These are phyloP conservation scores for Phalacrocorax pelagicus DNA, from an alignment of 2,113 vertebrate species.

Conservation along the genomic window DNA sequence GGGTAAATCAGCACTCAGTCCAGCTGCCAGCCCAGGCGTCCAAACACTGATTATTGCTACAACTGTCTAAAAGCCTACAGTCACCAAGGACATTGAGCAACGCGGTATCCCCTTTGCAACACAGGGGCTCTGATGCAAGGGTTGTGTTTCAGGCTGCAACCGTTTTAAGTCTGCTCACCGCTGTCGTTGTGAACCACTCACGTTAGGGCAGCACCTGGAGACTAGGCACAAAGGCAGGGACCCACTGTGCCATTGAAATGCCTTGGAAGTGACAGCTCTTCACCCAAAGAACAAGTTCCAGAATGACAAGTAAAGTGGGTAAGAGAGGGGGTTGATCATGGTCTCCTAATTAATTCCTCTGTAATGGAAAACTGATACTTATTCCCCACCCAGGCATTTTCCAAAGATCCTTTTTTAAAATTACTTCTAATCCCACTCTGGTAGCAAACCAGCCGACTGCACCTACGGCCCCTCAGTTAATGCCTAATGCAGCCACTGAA, in stretches of 20 bases:
- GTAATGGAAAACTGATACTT: background rate
- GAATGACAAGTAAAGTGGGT: background rate
- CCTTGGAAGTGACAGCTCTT: background rate
- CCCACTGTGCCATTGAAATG: background rate
- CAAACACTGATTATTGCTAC: background rate
- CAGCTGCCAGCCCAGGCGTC: background rate
- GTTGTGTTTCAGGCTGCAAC: background rate
- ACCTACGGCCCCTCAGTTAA: background rate
- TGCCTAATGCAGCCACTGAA: background rate
- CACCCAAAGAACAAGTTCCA: background rate
- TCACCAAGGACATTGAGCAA: conserved; percentile 38
- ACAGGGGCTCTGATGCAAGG: conserved; percentile 9
- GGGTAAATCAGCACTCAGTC: background rate
- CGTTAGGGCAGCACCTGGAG: background rate
- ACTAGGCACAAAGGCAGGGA: background rate
- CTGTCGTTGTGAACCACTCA: accelerated
- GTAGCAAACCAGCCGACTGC: background rate
- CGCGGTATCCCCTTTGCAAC: background rate
- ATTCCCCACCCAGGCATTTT: background rate
- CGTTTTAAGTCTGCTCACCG: background rate
- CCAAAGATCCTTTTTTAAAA: no score
- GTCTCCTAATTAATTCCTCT: background rate
- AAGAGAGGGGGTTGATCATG: background rate
- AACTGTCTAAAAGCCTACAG: accelerated
- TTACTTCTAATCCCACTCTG: background rate